phyloP scores from a whole-genome alignment of 1,140 invertebrate genomes.

The Drosophila mayri region DNA sequence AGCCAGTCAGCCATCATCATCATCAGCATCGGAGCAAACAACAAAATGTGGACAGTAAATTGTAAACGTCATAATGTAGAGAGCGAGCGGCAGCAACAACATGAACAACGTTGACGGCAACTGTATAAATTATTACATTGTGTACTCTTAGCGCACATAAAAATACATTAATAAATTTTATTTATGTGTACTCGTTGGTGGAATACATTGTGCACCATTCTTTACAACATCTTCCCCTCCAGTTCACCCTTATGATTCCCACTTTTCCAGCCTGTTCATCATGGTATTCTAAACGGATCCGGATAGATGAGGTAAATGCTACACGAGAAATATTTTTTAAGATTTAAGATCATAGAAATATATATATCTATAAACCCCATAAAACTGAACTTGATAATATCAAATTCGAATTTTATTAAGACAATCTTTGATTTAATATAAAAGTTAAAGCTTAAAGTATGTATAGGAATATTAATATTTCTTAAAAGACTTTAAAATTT shows the following conservation, averaged over 20 bases:
- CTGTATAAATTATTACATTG: constrained; percentile 83
- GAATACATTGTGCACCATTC: constrained; percentile 42
- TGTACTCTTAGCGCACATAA: constrained; percentile 83
- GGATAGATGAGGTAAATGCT: constrained; percentile 60
- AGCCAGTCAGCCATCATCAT: constrained; percentile 52
- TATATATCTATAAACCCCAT: not conserved
- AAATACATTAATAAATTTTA: constrained; percentile 84
- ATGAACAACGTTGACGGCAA: constrained; percentile 69
- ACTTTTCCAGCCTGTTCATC: constrained; percentile 33
- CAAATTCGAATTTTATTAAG: not conserved
- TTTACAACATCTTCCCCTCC: constrained; percentile 12
- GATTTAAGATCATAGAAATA: not conserved
- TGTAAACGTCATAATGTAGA: constrained; percentile 78
- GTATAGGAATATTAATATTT: too few relatives aligned
- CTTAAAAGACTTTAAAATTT: too few relatives aligned
- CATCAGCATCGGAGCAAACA: constrained; percentile 76
- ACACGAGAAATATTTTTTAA: constrained; percentile 17
- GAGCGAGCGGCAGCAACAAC: constrained; percentile 35
- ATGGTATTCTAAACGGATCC: constrained; percentile 50
- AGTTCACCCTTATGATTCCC: constrained; percentile 37
- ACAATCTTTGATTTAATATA: not conserved
- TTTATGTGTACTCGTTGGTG: constrained; percentile 75
- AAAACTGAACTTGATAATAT: not conserved
- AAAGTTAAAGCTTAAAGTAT: too few relatives aligned
- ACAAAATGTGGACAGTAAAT: constrained; percentile 82